phyloP scores from a whole-genome alignment of 2,888 invertebrate genomes.

The Cheiracanthium punctorium region DNA sequence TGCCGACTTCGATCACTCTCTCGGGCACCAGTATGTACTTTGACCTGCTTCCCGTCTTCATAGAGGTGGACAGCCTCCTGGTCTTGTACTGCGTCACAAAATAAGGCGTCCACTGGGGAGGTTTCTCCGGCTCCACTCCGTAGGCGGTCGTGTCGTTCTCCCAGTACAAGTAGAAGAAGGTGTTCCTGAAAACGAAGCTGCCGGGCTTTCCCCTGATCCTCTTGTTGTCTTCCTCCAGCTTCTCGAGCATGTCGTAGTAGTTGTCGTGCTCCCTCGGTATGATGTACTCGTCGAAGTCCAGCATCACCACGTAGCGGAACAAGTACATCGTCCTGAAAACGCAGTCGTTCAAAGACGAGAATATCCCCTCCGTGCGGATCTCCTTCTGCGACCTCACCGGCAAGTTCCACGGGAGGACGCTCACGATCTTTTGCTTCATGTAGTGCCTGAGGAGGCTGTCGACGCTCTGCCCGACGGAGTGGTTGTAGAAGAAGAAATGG shows the following conservation, averaged over 20 bases:
- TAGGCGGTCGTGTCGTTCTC: constrained; percentile 76
- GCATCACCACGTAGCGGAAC: constrained; percentile 73
- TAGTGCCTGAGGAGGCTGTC: constrained; percentile 76
- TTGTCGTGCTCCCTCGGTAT: constrained; percentile 73
- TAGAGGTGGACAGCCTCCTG: constrained; percentile 71
- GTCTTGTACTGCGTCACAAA: constrained; percentile 74
- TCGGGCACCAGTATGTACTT: constrained; percentile 75
- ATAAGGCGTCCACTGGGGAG: constrained; percentile 71
- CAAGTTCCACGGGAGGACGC: constrained; percentile 77
- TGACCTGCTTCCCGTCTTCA: constrained; percentile 77
- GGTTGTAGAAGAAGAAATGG: constrained; percentile 78
- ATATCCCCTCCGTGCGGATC: constrained; percentile 76
- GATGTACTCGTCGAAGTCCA: constrained; percentile 75
- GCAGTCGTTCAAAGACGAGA: constrained; percentile 75
- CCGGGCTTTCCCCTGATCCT: constrained; percentile 72
- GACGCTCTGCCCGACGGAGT: constrained; percentile 76
- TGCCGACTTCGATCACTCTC: constrained; percentile 75
- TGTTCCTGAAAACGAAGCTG: constrained; percentile 78
- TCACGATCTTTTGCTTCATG: constrained; percentile 72
- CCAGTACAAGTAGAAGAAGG: constrained; percentile 78
- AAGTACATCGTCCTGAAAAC: constrained; percentile 75
- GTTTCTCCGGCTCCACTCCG: constrained; percentile 74
- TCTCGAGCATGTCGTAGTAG: constrained; percentile 67
- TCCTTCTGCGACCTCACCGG: constrained; percentile 75
- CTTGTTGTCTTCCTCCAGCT: constrained; percentile 64